phyloP scores from a whole-genome alignment of 2,888 invertebrate genomes.

The Cephus pulcher region DNA sequence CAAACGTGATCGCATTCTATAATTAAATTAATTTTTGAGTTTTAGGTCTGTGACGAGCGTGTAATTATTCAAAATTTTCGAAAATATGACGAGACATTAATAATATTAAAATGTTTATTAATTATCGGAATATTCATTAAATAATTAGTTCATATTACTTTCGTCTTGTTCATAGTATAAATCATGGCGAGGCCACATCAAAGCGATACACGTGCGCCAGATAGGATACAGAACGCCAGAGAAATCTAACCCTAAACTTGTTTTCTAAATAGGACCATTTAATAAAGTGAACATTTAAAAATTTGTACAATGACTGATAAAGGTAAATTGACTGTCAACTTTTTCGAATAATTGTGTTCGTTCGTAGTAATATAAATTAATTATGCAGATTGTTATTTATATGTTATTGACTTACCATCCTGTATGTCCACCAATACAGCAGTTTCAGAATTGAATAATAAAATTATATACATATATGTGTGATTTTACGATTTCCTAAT shows the following conservation, averaged over 20 bases:
- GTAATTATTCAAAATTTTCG: not conserved
- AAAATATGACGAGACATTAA: not conserved
- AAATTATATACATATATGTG: not conserved
- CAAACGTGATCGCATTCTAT: not conserved
- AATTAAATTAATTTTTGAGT: not conserved
- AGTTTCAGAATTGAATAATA: not conserved
- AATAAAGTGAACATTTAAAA: not conserved
- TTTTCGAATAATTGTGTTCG: not conserved
- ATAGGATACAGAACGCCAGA: not conserved
- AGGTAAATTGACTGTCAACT: constrained; percentile 16
- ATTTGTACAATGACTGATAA: constrained; percentile 29
- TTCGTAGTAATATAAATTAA: not conserved
- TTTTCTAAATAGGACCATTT: not conserved
- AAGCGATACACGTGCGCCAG: not conserved
- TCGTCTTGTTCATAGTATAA: not conserved
- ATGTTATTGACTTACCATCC: not conserved
- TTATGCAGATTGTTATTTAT: not conserved
- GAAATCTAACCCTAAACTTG: constrained; percentile 7
- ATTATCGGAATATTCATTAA: not conserved
- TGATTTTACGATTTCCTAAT: not conserved
- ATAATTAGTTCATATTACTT: not conserved
- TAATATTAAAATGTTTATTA: not conserved
- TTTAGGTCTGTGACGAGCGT: not conserved
- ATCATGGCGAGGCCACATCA: not conserved
- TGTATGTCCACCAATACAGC: not conserved